Evolutionary conservation across 2,888 invertebrate genomes (phyloP).

Genomic region (Augiades crinisus): DNA sequence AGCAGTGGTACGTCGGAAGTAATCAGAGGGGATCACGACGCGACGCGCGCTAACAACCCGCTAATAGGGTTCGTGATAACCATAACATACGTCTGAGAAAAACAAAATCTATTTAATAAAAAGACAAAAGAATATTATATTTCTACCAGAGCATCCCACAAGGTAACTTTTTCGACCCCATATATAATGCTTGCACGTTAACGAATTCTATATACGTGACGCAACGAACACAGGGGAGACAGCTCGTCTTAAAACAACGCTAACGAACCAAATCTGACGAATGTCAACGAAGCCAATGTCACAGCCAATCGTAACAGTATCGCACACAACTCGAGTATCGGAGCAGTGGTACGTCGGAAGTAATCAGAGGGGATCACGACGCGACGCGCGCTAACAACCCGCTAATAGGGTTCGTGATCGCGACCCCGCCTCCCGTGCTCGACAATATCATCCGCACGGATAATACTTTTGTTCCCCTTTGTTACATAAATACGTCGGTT

Average conservation of each 20-base stretch:
- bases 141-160: no score
- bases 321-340: slow-evolving; percentile 24
- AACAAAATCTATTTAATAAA: no score
- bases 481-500: neutral
- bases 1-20: slow-evolving; percentile 58
- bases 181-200: no score
- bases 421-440: slow-evolving; percentile 58
- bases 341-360: slow-evolving; percentile 55
- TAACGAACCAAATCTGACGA: neutral
- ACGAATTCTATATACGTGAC: no score
- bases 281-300: neutral
- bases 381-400: slow-evolving; percentile 67
- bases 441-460: slow-evolving; percentile 56
- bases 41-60: slow-evolving; percentile 67
- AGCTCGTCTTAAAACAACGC: no score
- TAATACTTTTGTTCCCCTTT: slow-evolving; percentile 32
- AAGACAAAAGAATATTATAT: no score
- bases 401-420: slow-evolving; percentile 73
- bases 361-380: slow-evolving; percentile 70
- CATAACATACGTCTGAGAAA: no score
- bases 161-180: no score
- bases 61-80: slow-evolving; percentile 73
- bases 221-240: no score
- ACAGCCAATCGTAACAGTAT: neutral
- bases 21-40: slow-evolving; percentile 69